These are phyloP conservation scores for Bacillus rossius DNA, from an alignment of 1,140 invertebrate species.

Conservation along the genomic window DNA sequence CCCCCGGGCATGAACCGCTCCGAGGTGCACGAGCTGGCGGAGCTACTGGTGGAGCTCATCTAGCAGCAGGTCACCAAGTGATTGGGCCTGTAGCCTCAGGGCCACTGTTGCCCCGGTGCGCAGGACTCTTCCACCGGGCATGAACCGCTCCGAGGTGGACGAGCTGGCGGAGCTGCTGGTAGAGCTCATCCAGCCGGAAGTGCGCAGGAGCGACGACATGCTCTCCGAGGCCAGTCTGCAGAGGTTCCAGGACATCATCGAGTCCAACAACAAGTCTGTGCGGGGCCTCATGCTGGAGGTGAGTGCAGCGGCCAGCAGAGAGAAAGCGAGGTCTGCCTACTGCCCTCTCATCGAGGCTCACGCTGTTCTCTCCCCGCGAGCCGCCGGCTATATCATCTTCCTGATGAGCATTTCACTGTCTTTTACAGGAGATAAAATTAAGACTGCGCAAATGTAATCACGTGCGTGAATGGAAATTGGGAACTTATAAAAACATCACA, in stretches of 20 bases:
- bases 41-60: no score
- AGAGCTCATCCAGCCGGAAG: not conserved
- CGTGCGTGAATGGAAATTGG: no score
- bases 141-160: conserved; percentile 1
- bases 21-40: no score
- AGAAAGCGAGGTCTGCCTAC: not conserved
- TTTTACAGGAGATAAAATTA: no score
- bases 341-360: not conserved
- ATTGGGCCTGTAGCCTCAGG: no score
- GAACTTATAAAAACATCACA: no score
- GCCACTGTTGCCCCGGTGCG: not conserved
- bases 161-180: conserved; percentile 9
- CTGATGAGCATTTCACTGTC: no score
- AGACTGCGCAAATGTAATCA: no score
- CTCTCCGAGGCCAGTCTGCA: not conserved
- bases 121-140: not conserved
- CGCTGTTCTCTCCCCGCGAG: no score
- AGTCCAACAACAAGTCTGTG: conserved; percentile 1
- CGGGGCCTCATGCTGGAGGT: conserved; percentile 2
- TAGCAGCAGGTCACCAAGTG: no score
- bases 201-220: not conserved
- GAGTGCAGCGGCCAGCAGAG: not conserved
- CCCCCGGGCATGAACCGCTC: no score
- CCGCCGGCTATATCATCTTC: no score
- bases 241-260: conserved; percentile 3